Conservation (phyloP, 1,140 invertebrate genomes). For the Telenomus remus region DNA sequence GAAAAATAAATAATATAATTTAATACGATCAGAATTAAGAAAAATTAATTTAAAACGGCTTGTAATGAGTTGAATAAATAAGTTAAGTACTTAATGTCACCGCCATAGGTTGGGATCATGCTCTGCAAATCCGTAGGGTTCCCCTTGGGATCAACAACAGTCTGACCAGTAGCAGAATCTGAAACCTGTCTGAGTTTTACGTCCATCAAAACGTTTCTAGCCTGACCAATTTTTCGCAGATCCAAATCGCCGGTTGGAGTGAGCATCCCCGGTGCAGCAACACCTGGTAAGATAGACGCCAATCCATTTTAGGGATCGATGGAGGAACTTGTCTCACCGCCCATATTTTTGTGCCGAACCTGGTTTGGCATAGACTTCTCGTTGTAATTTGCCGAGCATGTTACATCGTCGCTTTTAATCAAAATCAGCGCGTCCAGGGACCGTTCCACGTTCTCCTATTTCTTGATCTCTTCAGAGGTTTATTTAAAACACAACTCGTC, state of each 20-base stretch:
- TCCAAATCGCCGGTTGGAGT: slow-evolving; percentile 94
- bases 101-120: slow-evolving; percentile 98
- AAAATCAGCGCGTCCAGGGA: slow-evolving; percentile 71
- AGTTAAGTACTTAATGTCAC: slow-evolving; percentile 89
- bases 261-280: slow-evolving; percentile 85
- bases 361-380: slow-evolving; percentile 78
- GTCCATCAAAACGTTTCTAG: slow-evolving; percentile 99
- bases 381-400: slow-evolving; percentile 73
- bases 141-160: slow-evolving; percentile 99
- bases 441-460: slow-evolving; percentile 60
- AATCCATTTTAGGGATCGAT: slow-evolving; percentile 91
- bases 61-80: too few relatives aligned
- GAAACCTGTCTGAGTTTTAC: slow-evolving; percentile 99
- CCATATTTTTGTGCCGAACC: slow-evolving; percentile 95
- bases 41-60: too few relatives aligned
- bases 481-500: slow-evolving; percentile 35
- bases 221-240: slow-evolving; percentile 98
- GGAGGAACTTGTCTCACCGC: slow-evolving; percentile 86
- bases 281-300: slow-evolving; percentile 89
- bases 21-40: not conserved
- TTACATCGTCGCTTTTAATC: slow-evolving; percentile 70
- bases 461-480: slow-evolving; percentile 9
- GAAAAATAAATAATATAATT: slow-evolving; percentile 73
- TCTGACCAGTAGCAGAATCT: slow-evolving; percentile 98
- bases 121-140: slow-evolving; percentile 99